Evolutionary conservation across 2,888 invertebrate species (phyloP).

Genomic region (Monoplex corrugatus): DNA sequence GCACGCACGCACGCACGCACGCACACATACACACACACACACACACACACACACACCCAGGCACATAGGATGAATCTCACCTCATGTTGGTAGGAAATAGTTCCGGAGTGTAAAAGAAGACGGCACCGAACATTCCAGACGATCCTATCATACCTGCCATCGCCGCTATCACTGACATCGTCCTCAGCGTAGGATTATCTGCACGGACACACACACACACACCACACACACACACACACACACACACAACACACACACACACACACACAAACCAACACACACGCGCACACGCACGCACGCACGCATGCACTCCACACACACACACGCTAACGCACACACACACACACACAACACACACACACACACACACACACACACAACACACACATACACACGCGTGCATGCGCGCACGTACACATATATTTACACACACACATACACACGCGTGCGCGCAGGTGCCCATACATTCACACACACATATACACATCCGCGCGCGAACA

Average conservation of each 20-base stretch:
- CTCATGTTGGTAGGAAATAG: conserved; percentile 50
- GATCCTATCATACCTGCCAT: conserved; percentile 16
- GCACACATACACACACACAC: background rate
- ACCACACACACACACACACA: background rate
- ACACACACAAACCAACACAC: too few species aligned
- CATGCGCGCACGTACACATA: background rate
- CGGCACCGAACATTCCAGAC: conserved; percentile 60
- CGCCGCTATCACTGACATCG: conserved; percentile 7
- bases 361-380: too few species aligned
- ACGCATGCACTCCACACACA: background rate
- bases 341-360: conserved; percentile 4
- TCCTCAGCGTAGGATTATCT: background rate
- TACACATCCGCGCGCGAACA: background rate
- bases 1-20: background rate
- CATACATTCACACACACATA: background rate
- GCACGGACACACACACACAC: background rate
- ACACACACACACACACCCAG: too few species aligned
- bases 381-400: too few species aligned
- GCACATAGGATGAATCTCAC: background rate
- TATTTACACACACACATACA: conserved; percentile 30
- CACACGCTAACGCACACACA: too few species aligned
- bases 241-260: conserved; percentile 21
- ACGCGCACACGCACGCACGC: conserved; percentile 11
- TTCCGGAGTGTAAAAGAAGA: conserved; percentile 69
- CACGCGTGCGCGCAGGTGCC: too few species aligned